Evolutionary conservation across 2,888 invertebrate species (phyloP).

Genomic region (Archaeoteleia sp.): DNA sequence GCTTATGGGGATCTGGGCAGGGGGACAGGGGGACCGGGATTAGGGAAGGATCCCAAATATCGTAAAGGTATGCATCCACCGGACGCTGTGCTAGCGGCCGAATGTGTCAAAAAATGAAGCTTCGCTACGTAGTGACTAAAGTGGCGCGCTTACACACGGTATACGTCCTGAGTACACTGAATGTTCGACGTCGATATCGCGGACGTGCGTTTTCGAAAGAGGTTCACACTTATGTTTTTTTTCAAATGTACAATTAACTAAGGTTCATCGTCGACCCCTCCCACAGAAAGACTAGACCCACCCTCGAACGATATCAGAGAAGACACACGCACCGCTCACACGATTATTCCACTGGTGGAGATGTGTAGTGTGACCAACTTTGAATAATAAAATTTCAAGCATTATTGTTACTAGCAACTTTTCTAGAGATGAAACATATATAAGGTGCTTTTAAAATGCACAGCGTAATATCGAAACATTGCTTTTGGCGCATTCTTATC

Average conservation of each 20-base stretch:
- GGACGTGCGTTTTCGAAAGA: constrained; percentile 16
- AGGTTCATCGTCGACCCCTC: constrained; percentile 46
- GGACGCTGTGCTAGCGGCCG: constrained; percentile 41
- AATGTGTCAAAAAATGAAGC: constrained; percentile 46
- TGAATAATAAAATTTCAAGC: too few relatives aligned
- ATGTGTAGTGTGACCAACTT: too few relatives aligned
- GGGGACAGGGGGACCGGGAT: constrained; percentile 56
- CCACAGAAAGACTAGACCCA: constrained; percentile 50
- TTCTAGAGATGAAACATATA: too few relatives aligned
- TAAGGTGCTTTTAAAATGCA: too few relatives aligned
- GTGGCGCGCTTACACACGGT: constrained; percentile 47
- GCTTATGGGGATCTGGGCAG: constrained; percentile 51
- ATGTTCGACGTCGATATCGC: constrained; percentile 39
- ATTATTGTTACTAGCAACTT: too few relatives aligned
- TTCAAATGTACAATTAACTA: constrained; percentile 20
- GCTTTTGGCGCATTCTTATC: too few relatives aligned
- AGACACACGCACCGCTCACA: neutral
- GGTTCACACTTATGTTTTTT: constrained; percentile 18
- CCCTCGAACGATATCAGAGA: constrained; percentile 27
- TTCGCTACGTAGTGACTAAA: constrained; percentile 35
- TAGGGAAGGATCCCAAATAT: constrained; percentile 58
- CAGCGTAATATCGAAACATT: too few relatives aligned
- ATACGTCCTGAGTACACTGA: constrained; percentile 45
- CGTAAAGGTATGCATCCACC: constrained; percentile 61
- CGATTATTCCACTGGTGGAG: neutral